Percentiles rank a stretch among this genome's conserved stretches.
These are phyloP conservation scores for Adelphocoris suturalis DNA, from an alignment of 2,888 invertebrate species.

Conservation along the genomic window DNA sequence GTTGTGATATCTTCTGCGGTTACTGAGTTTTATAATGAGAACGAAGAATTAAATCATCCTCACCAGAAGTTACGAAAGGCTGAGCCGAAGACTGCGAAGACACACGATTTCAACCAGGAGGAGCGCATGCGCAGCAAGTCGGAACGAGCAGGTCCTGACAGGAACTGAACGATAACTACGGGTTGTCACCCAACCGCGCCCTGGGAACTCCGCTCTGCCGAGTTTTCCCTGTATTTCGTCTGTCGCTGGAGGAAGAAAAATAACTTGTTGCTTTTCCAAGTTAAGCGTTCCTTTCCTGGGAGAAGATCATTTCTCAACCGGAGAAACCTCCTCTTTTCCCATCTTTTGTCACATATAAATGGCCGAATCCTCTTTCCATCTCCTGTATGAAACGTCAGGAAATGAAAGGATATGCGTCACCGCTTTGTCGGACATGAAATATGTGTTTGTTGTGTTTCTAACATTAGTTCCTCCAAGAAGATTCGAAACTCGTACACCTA, in stretches of 20 bases:
- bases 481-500: too few relatives aligned
- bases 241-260: constrained; percentile 10
- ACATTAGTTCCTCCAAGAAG: too few relatives aligned
- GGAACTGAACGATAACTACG: constrained; percentile 5
- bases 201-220: background rate
- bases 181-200: constrained; percentile 18
- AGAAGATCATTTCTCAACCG: constrained; percentile 25
- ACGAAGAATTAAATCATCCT: too few relatives aligned
- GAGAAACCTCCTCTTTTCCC: constrained; percentile 21
- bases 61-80: too few relatives aligned
- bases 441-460: background rate
- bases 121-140: background rate
- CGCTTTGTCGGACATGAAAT: background rate
- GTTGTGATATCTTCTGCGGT: too few relatives aligned
- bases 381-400: background rate
- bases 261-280: background rate
- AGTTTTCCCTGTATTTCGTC: background rate
- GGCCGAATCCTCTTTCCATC: background rate
- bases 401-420: background rate
- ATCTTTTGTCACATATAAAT: background rate
- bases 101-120: background rate
- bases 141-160: background rate
- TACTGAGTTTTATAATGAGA: too few relatives aligned
- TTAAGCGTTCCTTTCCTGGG: constrained; percentile 15
- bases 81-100: background rate